phyloP scores from a whole-genome alignment of 1,140 invertebrate species.

The Calephelis nemesis region DNA sequence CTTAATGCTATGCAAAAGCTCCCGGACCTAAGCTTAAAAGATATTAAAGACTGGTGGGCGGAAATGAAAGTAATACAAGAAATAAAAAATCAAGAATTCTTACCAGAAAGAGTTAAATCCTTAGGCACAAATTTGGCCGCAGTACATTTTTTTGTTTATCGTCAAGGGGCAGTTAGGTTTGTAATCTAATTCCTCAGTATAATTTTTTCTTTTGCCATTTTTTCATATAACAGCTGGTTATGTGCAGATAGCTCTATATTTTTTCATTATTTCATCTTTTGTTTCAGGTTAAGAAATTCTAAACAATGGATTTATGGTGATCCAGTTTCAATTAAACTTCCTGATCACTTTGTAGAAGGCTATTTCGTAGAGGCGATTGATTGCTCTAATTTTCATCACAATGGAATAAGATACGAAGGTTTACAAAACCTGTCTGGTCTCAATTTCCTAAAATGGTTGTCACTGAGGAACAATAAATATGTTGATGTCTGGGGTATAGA shows the following conservation, averaged over 20 bases:
- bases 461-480: conserved; percentile 60
- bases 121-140: conserved; percentile 67
- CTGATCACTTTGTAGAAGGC: conserved; percentile 52
- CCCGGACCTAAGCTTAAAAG: conserved; percentile 46
- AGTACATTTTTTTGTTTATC: conserved; percentile 64
- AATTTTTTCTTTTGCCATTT: not conserved
- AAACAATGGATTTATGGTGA: conserved; percentile 60
- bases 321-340: conserved; percentile 48
- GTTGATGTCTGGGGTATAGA: conserved; percentile 76
- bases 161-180: conserved; percentile 60
- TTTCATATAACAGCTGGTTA: too few species aligned
- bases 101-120: conserved; percentile 50
- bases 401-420: conserved; percentile 71
- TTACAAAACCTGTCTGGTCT: conserved; percentile 58
- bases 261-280: conserved; percentile 7
- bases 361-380: conserved; percentile 70
- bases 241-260: too few species aligned
- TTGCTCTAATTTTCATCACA: conserved; percentile 61
- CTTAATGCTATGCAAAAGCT: conserved; percentile 50
- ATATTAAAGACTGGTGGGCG: conserved; percentile 58
- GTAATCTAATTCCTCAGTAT: not conserved
- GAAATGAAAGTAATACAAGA: conserved; percentile 63
- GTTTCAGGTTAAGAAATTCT: conserved; percentile 59
- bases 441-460: conserved; percentile 68
- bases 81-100: conserved; percentile 60